These are phyloP conservation scores for Drosophila prostipennis DNA, from an alignment of 2,888 invertebrate genomes.

Conservation along the genomic window DNA sequence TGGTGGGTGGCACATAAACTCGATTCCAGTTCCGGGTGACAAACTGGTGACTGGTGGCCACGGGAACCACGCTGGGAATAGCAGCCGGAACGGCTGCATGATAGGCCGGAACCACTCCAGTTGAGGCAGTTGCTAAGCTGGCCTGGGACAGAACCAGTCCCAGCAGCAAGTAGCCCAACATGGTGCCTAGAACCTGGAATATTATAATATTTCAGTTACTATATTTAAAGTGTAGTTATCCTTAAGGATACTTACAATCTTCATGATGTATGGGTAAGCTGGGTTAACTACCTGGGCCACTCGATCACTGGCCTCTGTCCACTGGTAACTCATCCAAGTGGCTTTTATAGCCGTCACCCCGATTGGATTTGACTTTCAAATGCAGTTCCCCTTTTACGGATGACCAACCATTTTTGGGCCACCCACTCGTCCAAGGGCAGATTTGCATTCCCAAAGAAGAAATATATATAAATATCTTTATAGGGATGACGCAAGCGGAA, in stretches of 20 bases:
- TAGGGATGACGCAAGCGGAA: conserved; percentile 52
- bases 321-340: neutral
- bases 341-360: conserved; percentile 57
- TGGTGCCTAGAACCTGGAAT: conserved; percentile 18
- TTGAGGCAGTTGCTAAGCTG: conserved; percentile 58
- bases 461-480: conserved; percentile 9
- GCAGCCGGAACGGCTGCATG: conserved; percentile 1
- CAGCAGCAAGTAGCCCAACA: conserved; percentile 42
- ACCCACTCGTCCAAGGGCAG: conserved; percentile 59
- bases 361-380: conserved; percentile 56
- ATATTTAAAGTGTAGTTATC: no score
- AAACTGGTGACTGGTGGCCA: conserved; percentile 77
- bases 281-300: conserved; percentile 23
- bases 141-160: conserved; percentile 40
- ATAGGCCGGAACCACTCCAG: conserved; percentile 38
- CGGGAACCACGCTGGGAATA: conserved; percentile 66
- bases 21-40: conserved; percentile 80
- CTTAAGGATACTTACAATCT: conserved; percentile 49
- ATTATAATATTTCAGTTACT: accelerated
- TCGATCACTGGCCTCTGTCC: conserved; percentile 47
- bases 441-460: conserved; percentile 51
- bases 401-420: conserved; percentile 28
- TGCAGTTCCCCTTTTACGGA: conserved; percentile 50
- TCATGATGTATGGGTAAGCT: conserved; percentile 42
- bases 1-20: conserved; percentile 59